Base-by-base conservation (phyloP, 2,797 vertebrate species). In the Sciurus vulgaris region DNA sequence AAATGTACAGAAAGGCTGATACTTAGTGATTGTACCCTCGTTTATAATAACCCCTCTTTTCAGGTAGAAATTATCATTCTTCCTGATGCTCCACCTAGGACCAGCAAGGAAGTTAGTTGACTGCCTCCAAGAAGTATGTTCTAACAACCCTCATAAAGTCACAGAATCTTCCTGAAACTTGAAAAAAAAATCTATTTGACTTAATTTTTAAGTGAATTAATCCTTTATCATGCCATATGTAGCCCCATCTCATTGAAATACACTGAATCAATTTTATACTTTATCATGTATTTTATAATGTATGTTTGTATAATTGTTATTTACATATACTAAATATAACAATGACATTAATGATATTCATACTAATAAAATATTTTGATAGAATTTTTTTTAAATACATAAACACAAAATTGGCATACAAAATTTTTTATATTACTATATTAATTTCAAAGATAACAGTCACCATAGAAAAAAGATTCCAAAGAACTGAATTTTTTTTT, bases 51-150 rank as follows among this genome's bases (percentile, higher is more conserved):
- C 28, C 54, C 26, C 41, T 70, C 20, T 67, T 87, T 38, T 94
- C 47, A 85, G 38, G 7, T 65, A 8, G 10, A 49, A 82, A 67
- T 51, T 63, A 26, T 65, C 49, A 70, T 63, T 94, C 56, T 28
- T 94, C 41, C 35, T 77, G 20, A 54, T 77, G 33, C 33, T 81
- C 79, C 18, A 59, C 4, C 35, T 78, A 65, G 69, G 33, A 61
- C 51, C 81, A 86, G 83, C 51, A 95, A 79, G 93, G 63, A 91
- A 85, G 9, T 61, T 65, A 91, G 83, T 77, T 94, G 91, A 93
- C 17, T 74, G 28, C 12, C 59, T 85, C 54, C 14, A 84, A 91
- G 61, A 95, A 93, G 79, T 84, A 15, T 84, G 10, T 7, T 70
- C 49, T 5, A 67, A 79, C 7, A 84, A 38, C 93, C 18, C 73